Evolutionary conservation across 2,113 vertebrate species (phyloP), one percentile per base, ranked within the genome.

Genomic region (Phylloscopus whistleri): DNA sequence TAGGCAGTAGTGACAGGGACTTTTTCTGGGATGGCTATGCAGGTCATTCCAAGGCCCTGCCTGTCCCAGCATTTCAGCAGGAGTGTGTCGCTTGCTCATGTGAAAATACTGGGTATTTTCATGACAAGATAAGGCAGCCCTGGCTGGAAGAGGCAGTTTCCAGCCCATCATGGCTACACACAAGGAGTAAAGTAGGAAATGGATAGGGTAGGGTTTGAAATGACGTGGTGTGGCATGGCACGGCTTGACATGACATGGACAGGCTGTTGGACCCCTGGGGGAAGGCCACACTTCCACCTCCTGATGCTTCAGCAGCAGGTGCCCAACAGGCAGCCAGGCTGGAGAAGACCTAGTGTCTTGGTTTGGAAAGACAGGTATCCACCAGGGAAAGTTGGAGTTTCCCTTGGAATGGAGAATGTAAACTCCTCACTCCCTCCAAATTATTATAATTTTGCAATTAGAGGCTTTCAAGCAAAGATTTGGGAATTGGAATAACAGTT

Each of bases 21-120:
- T 23, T 85, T 92, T 83, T 44, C 18, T 52, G 39, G 26, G 10
- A 37, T 15, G 35, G 16, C 18, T 41, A 0, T 37, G 11, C 7
- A 72, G 21, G 31, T 46, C 37, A 17, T n/a, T 31, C 43, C 33
- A 41, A 62, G 49, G 2, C 7, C 9, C 14, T 20, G 7, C 10
- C 10, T 10, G 10, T 21, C 11, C 27, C 39, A 30, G 37, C 19
- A 16, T 64, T 78, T 37, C 35, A 31, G 30, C 72, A 75, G 18
- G 17, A 59, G 6, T 2, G 9, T 33, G 9, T 37, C 2, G 0
- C 20, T 63, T 44, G 9, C 49, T 72, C 1, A 0, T 1, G 10
- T 31, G 52, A 41, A 68, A 78, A 20, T 18, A 2, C 7, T 5
- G 23, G 13, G 11, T 23, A 7, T 17, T 22, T 1, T 0, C 2